Evolutionary conservation across 2,888 invertebrate genomes (phyloP).

Genomic region (Liopterus haemorrhoidalis): DNA sequence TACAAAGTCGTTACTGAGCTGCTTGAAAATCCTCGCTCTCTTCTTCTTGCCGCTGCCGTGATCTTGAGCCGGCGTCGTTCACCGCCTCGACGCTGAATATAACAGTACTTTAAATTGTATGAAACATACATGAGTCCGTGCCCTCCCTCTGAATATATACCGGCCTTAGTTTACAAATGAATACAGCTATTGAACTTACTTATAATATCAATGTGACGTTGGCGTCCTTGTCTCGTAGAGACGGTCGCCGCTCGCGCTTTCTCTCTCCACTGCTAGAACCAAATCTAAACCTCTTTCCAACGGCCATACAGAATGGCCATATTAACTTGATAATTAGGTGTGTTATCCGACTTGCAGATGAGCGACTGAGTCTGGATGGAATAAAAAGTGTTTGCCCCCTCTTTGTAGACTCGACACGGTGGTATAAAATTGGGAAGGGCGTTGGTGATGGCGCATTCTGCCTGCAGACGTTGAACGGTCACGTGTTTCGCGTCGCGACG

Average conservation of each 20-base stretch:
- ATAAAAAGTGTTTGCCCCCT: slow-evolving; percentile 65
- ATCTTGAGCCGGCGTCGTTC: slow-evolving; percentile 7
- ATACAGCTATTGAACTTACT: slow-evolving; percentile 66
- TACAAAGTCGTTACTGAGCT: slow-evolving; percentile 20
- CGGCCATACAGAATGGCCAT: slow-evolving; percentile 69
- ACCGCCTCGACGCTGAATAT: slow-evolving; percentile 42
- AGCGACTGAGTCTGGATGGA: slow-evolving; percentile 64
- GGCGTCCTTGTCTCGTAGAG: slow-evolving; percentile 40
- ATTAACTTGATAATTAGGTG: slow-evolving; percentile 88
- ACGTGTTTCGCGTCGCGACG: slow-evolving; percentile 36
- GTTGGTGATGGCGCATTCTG: slow-evolving; percentile 47
- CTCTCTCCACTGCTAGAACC: slow-evolving; percentile 46
- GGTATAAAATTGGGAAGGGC: slow-evolving; percentile 49
- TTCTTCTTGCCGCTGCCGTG: slow-evolving; percentile 2
- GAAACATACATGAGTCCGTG: slow-evolving; percentile 52
- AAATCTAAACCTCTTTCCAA: slow-evolving; percentile 50
- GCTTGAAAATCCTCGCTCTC: slow-evolving; percentile 11
- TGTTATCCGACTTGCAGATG: slow-evolving; percentile 87
- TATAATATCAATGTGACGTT: slow-evolving; percentile 61
- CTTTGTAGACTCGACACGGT: slow-evolving; percentile 42
- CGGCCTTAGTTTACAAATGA: slow-evolving; percentile 61
- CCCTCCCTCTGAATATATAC: slow-evolving; percentile 46
- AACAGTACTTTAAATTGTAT: slow-evolving; percentile 53
- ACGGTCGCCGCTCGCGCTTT: slow-evolving; percentile 36
- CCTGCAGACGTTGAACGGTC: slow-evolving; percentile 42